phyloP scores from a whole-genome alignment of 2,797 vertebrate genomes.

The Coreius guichenoti region DNA sequence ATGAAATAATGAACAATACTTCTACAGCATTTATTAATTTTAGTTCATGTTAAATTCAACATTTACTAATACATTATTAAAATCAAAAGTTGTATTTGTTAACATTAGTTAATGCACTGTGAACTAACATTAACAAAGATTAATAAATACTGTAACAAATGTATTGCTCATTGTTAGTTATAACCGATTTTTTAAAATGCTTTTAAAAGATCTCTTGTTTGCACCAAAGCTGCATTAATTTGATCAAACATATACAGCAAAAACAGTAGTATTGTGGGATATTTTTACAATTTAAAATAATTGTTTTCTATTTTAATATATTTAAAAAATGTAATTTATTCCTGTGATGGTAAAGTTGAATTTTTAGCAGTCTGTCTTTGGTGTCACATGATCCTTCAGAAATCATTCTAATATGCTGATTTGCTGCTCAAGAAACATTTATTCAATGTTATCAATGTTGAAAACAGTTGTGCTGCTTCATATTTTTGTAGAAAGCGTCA shows the following conservation, averaged over 20 bases:
- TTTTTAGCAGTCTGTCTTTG: neutral
- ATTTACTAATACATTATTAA: no score
- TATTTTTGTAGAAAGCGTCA: neutral
- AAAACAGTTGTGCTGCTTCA: neutral
- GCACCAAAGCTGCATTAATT: neutral
- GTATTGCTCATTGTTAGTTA: no score
- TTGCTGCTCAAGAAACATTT: neutral
- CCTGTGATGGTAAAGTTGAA: neutral
- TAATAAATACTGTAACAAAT: no score
- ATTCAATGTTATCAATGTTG: neutral
- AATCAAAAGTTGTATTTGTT: no score
- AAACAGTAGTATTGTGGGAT: neutral
- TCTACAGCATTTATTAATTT: no score
- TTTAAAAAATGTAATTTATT: neutral
- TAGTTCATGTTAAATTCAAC: no score
- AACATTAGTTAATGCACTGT: no score
- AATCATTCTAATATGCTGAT: neutral
- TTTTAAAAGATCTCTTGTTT: no score
- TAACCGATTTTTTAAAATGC: neutral
- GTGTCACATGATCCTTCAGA: neutral
- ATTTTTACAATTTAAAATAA: neutral
- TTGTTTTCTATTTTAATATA: neutral
- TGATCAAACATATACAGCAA: constrained; percentile 7
- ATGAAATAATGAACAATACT: no score
- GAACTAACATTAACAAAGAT: no score